phyloP scores from a whole-genome alignment of 92 coral and sea anemone genomes.

The Pocillopora grandis region DNA sequence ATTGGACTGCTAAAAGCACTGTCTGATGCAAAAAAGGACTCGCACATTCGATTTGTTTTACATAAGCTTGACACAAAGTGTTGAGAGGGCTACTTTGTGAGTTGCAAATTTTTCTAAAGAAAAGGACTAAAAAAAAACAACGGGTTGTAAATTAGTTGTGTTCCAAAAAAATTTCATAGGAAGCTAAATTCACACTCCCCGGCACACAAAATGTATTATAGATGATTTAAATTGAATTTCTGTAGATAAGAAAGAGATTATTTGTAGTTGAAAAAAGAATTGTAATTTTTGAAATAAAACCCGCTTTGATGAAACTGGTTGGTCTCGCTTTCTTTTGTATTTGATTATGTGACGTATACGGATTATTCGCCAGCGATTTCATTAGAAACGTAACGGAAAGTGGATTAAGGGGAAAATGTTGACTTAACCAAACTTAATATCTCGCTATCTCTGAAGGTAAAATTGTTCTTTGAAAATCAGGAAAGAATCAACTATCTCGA shows the following conservation, averaged over 20 bases:
- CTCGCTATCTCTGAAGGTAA: constrained; percentile 13
- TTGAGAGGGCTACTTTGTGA: constrained; percentile 14
- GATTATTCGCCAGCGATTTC: constrained; percentile 47
- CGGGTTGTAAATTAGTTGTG: constrained; percentile 43
- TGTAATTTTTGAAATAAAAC: constrained; percentile 85
- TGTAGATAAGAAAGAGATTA: constrained; percentile 42
- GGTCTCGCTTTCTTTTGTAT: constrained; percentile 35
- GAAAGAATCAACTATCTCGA: constrained; percentile 13
- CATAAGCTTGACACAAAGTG: constrained; percentile 46
- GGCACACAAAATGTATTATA: constrained; percentile 32
- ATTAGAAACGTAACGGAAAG: constrained; percentile 53
- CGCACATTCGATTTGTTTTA: constrained; percentile 19
- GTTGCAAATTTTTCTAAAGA: constrained; percentile 13
- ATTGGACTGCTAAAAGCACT: constrained; percentile 38
- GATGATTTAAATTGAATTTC: constrained; percentile 36
- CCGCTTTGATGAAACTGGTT: constrained; percentile 52
- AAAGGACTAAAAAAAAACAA: not conserved
- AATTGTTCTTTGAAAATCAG: not conserved
- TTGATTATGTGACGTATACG: constrained; percentile 1
- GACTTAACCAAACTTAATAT: constrained; percentile 57
- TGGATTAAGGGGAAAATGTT: constrained; percentile 51
- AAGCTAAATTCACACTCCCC: constrained; percentile 1
- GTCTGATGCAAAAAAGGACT: constrained; percentile 19
- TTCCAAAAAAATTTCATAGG: constrained; percentile 9
- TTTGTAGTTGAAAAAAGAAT: constrained; percentile 69